Percentiles rank a stretch among this genome's conserved stretches.
These are phyloP conservation scores for Triplophysa yarkandensis DNA, from an alignment of 2,797 vertebrate species.

Conservation along the genomic window DNA sequence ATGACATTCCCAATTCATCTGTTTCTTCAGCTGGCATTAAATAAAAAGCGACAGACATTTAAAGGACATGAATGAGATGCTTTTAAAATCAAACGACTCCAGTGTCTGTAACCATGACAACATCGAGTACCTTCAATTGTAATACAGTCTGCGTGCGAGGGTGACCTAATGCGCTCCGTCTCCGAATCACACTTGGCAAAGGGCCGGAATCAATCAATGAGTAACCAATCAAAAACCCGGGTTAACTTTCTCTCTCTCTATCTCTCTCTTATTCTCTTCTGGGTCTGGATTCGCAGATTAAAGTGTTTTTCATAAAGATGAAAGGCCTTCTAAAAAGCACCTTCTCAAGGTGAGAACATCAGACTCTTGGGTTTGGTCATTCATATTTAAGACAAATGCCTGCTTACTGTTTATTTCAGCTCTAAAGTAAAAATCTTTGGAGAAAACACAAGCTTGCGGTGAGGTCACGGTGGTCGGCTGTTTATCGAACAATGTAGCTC, in stretches of 20 bases:
- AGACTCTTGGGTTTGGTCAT: constrained; percentile 1
- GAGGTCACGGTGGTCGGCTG: neutral
- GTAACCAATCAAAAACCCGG: constrained; percentile 41
- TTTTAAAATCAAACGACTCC: constrained; percentile 4
- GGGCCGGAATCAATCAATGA: constrained; percentile 34
- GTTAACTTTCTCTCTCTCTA: constrained; percentile 1
- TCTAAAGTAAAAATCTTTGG: neutral
- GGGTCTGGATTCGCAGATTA: constrained; percentile 29
- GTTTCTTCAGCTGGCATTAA: neutral
- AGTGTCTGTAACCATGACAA: constrained; percentile 42
- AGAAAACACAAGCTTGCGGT: constrained; percentile 4
- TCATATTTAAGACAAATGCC: constrained; percentile 18
- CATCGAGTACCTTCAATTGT: constrained; percentile 14
- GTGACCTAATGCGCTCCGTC: constrained; percentile 35
- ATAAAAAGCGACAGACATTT: constrained; percentile 17
- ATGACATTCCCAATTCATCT: neutral
- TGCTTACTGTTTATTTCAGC: constrained; percentile 24
- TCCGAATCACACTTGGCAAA: constrained; percentile 42
- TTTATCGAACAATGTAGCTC: neutral
- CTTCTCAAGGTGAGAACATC: constrained; percentile 19
- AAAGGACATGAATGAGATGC: constrained; percentile 5
- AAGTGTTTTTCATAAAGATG: constrained; percentile 17
- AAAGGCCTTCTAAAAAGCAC: neutral
- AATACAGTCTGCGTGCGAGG: constrained; percentile 1
- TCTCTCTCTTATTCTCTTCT: neutral